These are phyloP conservation scores for Anas platyrhynchos DNA, from an alignment of 2,113 vertebrate species.

Conservation along the genomic window DNA sequence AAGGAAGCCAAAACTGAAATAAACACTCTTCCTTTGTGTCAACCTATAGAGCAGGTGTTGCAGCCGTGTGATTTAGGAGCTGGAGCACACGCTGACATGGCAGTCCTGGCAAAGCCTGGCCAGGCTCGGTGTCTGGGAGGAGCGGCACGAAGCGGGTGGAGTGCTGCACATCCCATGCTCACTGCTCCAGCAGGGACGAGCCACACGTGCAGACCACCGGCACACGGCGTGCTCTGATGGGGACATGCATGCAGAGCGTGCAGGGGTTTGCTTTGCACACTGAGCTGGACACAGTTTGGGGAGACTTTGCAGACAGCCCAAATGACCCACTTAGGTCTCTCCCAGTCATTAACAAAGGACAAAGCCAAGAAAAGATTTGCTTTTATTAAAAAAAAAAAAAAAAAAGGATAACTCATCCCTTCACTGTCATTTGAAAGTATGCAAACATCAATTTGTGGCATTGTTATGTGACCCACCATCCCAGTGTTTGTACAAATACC, in stretches of 20 bases:
- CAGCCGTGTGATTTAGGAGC: neutral
- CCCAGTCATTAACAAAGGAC: neutral
- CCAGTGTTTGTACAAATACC: neutral
- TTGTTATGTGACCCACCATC: neutral
- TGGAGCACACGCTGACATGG: neutral
- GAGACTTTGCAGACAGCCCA: neutral
- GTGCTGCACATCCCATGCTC: too few species aligned
- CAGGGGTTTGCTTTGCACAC: neutral
- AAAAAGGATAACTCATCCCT: neutral
- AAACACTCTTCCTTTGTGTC: neutral
- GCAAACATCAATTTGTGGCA: neutral
- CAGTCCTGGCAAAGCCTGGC: neutral
- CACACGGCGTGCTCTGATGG: too few species aligned
- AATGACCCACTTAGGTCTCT: neutral
- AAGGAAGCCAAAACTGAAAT: neutral
- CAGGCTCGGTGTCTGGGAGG: neutral
- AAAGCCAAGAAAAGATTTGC: neutral
- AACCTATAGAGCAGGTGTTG: neutral
- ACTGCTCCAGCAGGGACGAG: neutral
- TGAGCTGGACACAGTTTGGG: too few species aligned
- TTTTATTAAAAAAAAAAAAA: neutral
- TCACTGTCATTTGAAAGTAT: neutral
- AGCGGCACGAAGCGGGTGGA: neutral
- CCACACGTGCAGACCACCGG: neutral
- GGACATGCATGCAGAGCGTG: neutral